Evolutionary conservation across 2,888 invertebrate genomes (phyloP).

Genomic region (Clivina fossor): DNA sequence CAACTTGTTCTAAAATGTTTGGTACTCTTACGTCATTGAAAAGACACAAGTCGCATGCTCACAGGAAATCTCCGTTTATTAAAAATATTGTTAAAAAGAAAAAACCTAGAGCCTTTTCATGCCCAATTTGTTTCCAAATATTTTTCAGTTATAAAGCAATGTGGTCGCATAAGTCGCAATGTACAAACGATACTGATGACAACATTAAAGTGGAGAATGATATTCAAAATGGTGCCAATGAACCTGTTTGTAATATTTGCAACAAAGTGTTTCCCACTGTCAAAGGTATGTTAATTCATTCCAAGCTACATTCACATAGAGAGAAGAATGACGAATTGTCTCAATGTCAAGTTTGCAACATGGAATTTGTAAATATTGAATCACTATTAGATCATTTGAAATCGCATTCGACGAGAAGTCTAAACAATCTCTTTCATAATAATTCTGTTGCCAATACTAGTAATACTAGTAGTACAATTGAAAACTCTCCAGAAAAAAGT

Average conservation of each 20-base stretch:
- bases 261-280: background rate
- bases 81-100: no score
- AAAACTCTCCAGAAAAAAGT: background rate
- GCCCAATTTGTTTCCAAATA: no score
- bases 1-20: no score
- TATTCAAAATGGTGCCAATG: background rate
- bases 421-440: background rate
- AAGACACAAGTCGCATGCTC: no score
- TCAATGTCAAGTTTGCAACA: constrained; percentile 12
- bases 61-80: no score
- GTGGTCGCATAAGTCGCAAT: background rate
- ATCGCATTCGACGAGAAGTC: constrained; percentile 1
- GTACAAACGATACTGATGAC: background rate
- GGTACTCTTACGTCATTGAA: no score
- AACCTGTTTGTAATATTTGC: constrained; percentile 13
- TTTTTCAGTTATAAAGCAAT: no score
- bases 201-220: constrained; percentile 53
- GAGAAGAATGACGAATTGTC: background rate
- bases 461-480: background rate
- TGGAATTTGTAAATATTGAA: background rate
- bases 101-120: no score
- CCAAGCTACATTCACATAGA: constrained; percentile 1
- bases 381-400: constrained; percentile 8
- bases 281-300: background rate
- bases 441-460: background rate